Percentiles rank a stretch among this genome's conserved stretches.
Evolutionary conservation across 92 coral and sea anemone genomes (phyloP).

Genomic region (Palythoa grandiflora): DNA sequence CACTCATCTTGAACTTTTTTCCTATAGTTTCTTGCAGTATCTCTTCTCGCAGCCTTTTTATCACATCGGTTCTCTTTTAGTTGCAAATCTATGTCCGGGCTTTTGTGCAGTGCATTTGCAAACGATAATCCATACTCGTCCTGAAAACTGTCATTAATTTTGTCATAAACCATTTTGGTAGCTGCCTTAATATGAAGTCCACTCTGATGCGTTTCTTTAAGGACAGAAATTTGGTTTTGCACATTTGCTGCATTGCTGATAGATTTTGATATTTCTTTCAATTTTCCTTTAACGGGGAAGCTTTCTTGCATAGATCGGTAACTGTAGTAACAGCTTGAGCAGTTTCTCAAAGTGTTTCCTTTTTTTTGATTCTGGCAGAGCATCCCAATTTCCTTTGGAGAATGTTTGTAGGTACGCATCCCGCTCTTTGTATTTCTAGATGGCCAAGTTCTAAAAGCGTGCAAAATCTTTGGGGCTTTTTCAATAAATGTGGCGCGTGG

Average conservation of each 20-base stretch:
- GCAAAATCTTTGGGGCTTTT: slow-evolving; percentile 19
- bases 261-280: neutral
- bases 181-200: neutral
- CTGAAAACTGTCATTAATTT: neutral
- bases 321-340: slow-evolving; percentile 14
- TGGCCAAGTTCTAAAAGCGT: slow-evolving; percentile 11
- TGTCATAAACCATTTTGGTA: neutral
- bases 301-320: neutral
- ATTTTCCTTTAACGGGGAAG: neutral
- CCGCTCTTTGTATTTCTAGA: slow-evolving; percentile 13
- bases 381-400: slow-evolving; percentile 2
- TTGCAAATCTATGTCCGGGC: neutral
- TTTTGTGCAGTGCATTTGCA: neutral
- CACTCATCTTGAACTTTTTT: neutral
- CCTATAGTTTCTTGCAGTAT: neutral
- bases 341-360: neutral
- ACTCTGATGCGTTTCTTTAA: neutral
- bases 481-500: neutral
- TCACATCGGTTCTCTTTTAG: neutral
- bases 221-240: neutral
- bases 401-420: neutral
- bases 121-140: slow-evolving; percentile 3
- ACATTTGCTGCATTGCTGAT: neutral
- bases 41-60: slow-evolving; percentile 5
- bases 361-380: slow-evolving; percentile 12